phyloP scores from a whole-genome alignment of 92 coral and sea anemone species.

The Parazoanthus darwini region DNA sequence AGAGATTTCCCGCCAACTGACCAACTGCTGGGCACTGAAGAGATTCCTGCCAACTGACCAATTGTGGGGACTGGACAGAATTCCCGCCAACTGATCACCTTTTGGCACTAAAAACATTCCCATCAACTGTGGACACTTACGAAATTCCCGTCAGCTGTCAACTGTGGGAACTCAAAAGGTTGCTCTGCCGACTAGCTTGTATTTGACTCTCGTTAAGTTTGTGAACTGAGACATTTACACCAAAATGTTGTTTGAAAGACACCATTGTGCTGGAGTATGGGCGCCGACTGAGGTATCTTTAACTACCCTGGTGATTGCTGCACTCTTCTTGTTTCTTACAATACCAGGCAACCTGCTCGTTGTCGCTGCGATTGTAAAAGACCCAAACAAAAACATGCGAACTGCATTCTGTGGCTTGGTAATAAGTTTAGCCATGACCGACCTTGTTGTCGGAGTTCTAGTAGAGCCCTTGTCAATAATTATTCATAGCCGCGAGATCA shows the following conservation, averaged over 20 bases:
- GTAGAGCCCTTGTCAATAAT: conserved; percentile 75
- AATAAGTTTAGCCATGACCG: conserved; percentile 77
- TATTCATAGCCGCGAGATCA: conserved; percentile 63
- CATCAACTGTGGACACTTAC: background rate
- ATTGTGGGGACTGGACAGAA: background rate
- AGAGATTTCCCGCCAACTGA: background rate
- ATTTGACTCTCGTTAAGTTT: background rate
- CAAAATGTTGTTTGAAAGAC: conserved; percentile 70
- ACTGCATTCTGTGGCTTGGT: conserved; percentile 71
- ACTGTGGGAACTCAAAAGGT: background rate
- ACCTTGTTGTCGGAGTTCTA: conserved; percentile 68
- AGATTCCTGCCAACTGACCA: background rate
- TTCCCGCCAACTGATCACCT: background rate
- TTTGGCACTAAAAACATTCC: background rate
- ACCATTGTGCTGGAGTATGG: conserved; percentile 75
- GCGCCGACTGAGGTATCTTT: conserved; percentile 77
- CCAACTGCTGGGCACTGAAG: background rate
- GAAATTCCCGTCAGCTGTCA: background rate
- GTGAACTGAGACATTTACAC: background rate
- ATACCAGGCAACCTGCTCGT: conserved; percentile 78
- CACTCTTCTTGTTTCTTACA: conserved; percentile 69
- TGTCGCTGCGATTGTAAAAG: conserved; percentile 68
- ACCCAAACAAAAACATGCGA: conserved; percentile 75
- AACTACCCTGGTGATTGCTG: conserved; percentile 67
- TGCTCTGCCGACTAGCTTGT: background rate